Evolutionary conservation across 2,797 vertebrate genomes (phyloP).

Genomic region (Pangasius macronema): DNA sequence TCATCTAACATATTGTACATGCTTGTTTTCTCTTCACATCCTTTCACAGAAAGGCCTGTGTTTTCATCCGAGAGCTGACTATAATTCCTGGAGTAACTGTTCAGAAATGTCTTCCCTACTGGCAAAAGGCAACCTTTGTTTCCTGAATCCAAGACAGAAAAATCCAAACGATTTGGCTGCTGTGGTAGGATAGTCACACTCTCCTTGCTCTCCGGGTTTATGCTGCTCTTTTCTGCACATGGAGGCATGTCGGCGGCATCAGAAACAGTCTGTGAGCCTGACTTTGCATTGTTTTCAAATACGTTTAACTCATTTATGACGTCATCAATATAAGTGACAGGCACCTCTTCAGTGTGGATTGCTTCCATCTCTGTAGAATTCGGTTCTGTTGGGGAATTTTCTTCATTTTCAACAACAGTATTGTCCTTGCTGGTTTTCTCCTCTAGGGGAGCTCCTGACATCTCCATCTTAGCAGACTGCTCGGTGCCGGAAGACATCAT

Average conservation of each 20-base stretch:
- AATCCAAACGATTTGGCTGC: slow-evolving; percentile 58
- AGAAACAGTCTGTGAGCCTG: slow-evolving; percentile 26
- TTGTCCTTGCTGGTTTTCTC: slow-evolving; percentile 50
- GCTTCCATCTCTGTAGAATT: slow-evolving; percentile 39
- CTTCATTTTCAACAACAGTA: slow-evolving; percentile 43
- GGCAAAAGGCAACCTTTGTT: slow-evolving; percentile 71
- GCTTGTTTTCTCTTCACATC: slow-evolving; percentile 52
- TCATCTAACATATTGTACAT: slow-evolving; percentile 80
- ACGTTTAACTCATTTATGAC: slow-evolving; percentile 68
- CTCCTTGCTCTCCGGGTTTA: slow-evolving; percentile 17
- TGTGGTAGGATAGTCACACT: slow-evolving; percentile 23
- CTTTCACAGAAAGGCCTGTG: slow-evolving; percentile 52
- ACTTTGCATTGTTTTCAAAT: slow-evolving; percentile 37
- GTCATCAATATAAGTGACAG: slow-evolving; percentile 73
- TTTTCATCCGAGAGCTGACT: slow-evolving; percentile 72
- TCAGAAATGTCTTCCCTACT: slow-evolving; percentile 78
- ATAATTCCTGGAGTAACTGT: slow-evolving; percentile 82
- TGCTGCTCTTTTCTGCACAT: slow-evolving; percentile 17
- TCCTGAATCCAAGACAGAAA: slow-evolving; percentile 72
- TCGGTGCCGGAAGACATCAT: slow-evolving; percentile 71
- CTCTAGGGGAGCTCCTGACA: slow-evolving; percentile 48
- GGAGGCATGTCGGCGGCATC: slow-evolving; percentile 19
- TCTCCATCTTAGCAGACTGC: slow-evolving; percentile 56
- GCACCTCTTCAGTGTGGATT: slow-evolving; percentile 56
- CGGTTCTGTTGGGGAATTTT: slow-evolving; percentile 25